Evolutionary conservation across 2,888 invertebrate genomes (phyloP), one percentile per base, ranked within the genome.

Genomic region (Drosophila neotestacea): DNA sequence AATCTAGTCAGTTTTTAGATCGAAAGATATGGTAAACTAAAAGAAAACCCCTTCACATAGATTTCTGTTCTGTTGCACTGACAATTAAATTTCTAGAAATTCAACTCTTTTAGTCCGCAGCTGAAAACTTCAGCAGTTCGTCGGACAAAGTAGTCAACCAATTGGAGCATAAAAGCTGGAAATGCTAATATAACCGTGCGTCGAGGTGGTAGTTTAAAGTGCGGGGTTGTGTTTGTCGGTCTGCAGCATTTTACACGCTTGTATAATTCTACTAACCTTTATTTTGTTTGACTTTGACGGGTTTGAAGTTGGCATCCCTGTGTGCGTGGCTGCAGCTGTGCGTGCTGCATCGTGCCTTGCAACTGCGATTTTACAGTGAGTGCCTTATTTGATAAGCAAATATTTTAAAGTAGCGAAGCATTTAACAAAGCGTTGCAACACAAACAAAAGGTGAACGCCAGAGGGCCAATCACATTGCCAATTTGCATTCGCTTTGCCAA

Each of bases 221-320:
- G 47, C 39, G 36, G 51, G 41, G 27, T 62, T 28, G 5, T 22
- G 55, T 44, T 36, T 44, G 44, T 9, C n/a, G 44, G 27, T 55
- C 34, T 47, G 46, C 38, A 47, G 56, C 38, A 13, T 30, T 58
- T 58, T 47, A 58, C 55, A 70, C 67, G 77, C 70, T 67, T 77
- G 48, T 77, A 77, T 73, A 77, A 77, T 70, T 77, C 64, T 62
- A 38, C 60, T 58, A 74, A 74, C 74, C 78, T 71, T 77, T 77
- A 67, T 77, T 77, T 64, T 73, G 64, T 63, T 77, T 77, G 78
- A 61, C 70, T 77, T 77, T 70, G 60, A 47, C 27, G 44, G 46
- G 22, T n/a, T 46, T 41, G 27, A 10, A 36, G 38, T 10, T 46
- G n/a, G 54, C 34, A 13, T 13, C 39, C 39, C 5, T 1, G 39